Evolutionary conservation across 2,888 invertebrate species (phyloP).

Genomic region (Melipona beecheii): DNA sequence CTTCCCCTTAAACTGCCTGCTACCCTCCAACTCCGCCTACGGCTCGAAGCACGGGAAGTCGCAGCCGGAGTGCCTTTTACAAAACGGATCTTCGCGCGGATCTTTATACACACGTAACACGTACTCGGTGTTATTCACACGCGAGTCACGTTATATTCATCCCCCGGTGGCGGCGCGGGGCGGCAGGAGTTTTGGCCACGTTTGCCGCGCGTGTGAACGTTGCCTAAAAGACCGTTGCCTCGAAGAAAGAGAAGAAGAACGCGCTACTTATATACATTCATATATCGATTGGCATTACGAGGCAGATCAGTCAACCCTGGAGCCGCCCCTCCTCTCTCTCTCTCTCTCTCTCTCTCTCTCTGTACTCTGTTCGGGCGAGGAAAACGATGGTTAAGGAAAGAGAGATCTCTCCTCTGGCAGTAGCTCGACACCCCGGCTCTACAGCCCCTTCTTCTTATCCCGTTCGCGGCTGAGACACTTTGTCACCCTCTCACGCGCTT

Average conservation of each 20-base stretch:
- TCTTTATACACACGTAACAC: conserved; percentile 54
- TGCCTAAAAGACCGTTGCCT: conserved; percentile 64
- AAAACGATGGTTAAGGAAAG: conserved; percentile 63
- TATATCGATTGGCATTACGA: conserved; percentile 75
- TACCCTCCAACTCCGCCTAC: conserved; percentile 48
- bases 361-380: conserved; percentile 11
- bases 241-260: conserved; percentile 14
- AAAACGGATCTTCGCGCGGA: conserved; percentile 51
- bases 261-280: not conserved
- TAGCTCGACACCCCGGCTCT: not conserved
- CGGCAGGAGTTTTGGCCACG: not conserved
- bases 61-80: conserved; percentile 51
- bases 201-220: conserved; percentile 60
- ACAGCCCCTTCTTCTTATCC: conserved; percentile 49
- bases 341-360: conserved; percentile 8
- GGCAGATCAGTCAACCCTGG: conserved; percentile 72
- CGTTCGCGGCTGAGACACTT: conserved; percentile 65
- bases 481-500: conserved; percentile 68
- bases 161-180: conserved; percentile 13
- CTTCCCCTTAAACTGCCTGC: conserved; percentile 45
- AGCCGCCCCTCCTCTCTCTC: conserved; percentile 32
- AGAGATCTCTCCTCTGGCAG: conserved; percentile 50
- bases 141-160: conserved; percentile 67
- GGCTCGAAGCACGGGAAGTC: conserved; percentile 55
- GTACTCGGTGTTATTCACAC: conserved; percentile 67